Percentiles rank a stretch among this genome's conserved stretches.
Conservation (phyloP, 2,113 vertebrate species). For the Bostrychus sinensis region DNA sequence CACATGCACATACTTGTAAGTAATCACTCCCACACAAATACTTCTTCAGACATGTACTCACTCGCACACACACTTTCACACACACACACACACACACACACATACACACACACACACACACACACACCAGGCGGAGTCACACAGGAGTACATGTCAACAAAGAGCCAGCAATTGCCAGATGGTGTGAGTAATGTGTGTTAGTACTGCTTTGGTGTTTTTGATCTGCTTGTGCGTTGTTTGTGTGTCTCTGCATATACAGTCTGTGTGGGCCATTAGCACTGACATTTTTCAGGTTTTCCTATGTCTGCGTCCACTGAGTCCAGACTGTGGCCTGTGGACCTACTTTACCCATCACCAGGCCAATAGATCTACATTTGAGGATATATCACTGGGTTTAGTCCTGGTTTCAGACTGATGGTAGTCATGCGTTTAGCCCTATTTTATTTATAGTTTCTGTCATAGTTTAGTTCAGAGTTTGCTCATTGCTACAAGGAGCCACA, state of each 20-base stretch:
- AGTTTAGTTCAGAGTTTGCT: too few relatives aligned
- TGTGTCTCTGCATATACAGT: constrained; percentile 31
- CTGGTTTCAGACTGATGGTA: too few relatives aligned
- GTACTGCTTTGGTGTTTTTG: constrained; percentile 54
- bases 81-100: constrained; percentile 29
- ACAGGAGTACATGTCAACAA: constrained; percentile 48
- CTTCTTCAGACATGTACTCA: constrained; percentile 16
- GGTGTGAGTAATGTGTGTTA: constrained; percentile 57
- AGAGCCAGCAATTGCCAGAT: constrained; percentile 54
- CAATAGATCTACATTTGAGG: too few relatives aligned
- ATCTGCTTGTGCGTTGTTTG: constrained; percentile 36
- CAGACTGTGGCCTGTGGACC: constrained; percentile 23
- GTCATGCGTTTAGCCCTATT: too few relatives aligned
- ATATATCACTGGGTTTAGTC: neutral
- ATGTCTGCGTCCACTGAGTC: constrained; percentile 26
- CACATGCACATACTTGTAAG: constrained; percentile 16
- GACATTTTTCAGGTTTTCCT: constrained; percentile 38
- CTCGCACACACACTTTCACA: too few relatives aligned
- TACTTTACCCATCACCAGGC: constrained; percentile 31
- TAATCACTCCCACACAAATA: constrained; percentile 25
- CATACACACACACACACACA: constrained; percentile 24
- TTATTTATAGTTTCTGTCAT: too few relatives aligned
- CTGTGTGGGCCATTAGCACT: constrained; percentile 51
- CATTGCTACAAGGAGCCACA: too few relatives aligned
- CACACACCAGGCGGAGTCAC: constrained; percentile 33